Base-by-base conservation (phyloP, 1,140 invertebrate genomes). In the Nasonia giraulti region DNA sequence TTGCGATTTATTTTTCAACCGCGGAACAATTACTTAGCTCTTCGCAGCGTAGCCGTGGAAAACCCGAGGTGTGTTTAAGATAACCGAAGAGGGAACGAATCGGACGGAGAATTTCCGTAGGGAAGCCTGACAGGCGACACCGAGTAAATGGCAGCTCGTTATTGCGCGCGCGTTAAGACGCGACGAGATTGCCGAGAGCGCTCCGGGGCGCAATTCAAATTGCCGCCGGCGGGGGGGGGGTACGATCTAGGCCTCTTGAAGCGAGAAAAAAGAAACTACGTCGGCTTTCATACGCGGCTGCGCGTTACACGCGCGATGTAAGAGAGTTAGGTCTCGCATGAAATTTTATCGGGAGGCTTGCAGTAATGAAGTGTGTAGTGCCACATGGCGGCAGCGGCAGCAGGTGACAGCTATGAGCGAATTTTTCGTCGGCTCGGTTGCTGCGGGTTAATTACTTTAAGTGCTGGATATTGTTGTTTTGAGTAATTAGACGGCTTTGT, bases 191-290 rank as follows among this genome's bases (percentile, higher is more conserved):
- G 33, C 37, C n/a, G 37, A 20, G 37, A 40, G 17, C 37, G 37
- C 55, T 62, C 12, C 66, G 69, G 44, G 69, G 40, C n/a, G 20
- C 40, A 62, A 83, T 83, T 83, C 71, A 66, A 76, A 83, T 68
- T 83, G 73, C 27, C 69, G 69, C 31, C 27, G 27, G 55, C n/a
- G 5, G 55, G 17, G 27, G 27, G 5, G 55, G 17, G 55, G 0
- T 62, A 62, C 17, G 20, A 62, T 62, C 55, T n/a, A 62, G 17
- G 55, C 55, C 55, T 62, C 20, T 62, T 50, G 33, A 37, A 37
- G 33, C 5, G 5, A 14, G 12, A 11, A 62, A 62, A 62, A 62
- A 62, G 4, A 5, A 20, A n/a, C 20, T 62, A 20, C 17, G 0
- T 14, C 17, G 17, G 50, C 11, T 55, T 44, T 44, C 10, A 44